Evolutionary conservation across 2,888 invertebrate species (phyloP).

Genomic region (Habrosyne pyritoides): DNA sequence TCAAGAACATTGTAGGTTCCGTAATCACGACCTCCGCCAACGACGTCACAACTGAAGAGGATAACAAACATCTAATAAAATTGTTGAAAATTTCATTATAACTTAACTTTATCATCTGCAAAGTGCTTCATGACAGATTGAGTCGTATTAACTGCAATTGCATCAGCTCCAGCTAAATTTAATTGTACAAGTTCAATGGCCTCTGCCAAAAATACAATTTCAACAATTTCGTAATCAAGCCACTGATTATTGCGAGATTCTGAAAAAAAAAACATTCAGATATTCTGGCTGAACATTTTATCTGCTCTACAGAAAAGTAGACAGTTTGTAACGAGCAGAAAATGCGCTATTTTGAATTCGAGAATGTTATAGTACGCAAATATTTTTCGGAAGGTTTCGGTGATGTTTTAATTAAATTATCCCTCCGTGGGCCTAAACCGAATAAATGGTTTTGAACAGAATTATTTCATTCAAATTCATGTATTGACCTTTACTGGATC

Average conservation of each 20-base stretch:
- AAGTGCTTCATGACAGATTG: slow-evolving; percentile 12
- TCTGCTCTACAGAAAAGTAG: background rate
- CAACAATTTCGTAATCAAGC: background rate
- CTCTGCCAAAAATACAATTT: slow-evolving; percentile 7
- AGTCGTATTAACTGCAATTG: slow-evolving; percentile 22
- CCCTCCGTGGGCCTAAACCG: too few relatives aligned
- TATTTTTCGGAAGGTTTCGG: too few relatives aligned
- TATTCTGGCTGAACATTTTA: background rate
- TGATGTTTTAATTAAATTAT: too few relatives aligned
- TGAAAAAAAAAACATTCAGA: background rate
- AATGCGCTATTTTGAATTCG: background rate
- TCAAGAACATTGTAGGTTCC: too few relatives aligned
- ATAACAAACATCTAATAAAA: background rate
- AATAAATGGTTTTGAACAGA: too few relatives aligned
- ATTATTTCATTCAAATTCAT: too few relatives aligned
- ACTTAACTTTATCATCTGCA: slow-evolving; percentile 12
- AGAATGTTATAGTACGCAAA: too few relatives aligned
- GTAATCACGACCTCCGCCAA: too few relatives aligned
- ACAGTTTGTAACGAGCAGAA: background rate
- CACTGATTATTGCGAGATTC: background rate
- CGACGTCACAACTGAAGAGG: too few relatives aligned
- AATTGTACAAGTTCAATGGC: slow-evolving; percentile 15
- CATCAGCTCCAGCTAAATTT: slow-evolving; percentile 23
- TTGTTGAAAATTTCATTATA: background rate
- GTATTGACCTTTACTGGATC: too few relatives aligned